Percentiles rank a stretch among this genome's conserved stretches.
phyloP scores from a whole-genome alignment of 2,113 vertebrate species.

The Rhipidura dahli region DNA sequence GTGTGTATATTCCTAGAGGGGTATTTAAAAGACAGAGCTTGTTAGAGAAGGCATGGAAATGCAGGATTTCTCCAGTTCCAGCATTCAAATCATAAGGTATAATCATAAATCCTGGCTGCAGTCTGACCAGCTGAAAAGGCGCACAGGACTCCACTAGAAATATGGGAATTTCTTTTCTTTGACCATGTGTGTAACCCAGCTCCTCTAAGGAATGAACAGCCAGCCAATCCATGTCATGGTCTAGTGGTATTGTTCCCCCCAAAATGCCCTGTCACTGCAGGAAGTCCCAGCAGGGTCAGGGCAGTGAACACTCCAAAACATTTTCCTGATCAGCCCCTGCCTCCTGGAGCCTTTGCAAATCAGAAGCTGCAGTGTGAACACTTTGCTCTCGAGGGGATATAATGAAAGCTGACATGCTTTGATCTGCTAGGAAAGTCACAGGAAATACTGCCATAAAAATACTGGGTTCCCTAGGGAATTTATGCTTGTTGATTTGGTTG shows the following conservation, averaged over 20 bases:
- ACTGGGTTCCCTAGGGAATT: not conserved
- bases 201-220: not conserved
- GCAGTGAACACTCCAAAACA: not conserved
- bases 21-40: slow-evolving; percentile 12
- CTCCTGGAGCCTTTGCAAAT: not conserved
- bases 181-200: not conserved
- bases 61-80: not conserved
- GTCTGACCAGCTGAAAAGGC: not conserved
- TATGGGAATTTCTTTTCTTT: not conserved
- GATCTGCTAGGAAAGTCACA: not conserved
- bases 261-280: accelerated
- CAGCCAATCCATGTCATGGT: accelerated
- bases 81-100: not conserved
- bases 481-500: not conserved
- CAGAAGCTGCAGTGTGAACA: not conserved
- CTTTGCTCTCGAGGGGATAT: not conserved
- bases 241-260: not conserved
- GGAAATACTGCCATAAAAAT: not conserved
- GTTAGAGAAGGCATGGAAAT: slow-evolving; percentile 17
- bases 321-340: not conserved
- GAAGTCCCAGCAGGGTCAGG: not conserved
- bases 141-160: not conserved
- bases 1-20: slow-evolving; percentile 29
- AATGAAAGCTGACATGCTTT: not conserved
- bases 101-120: slow-evolving; percentile 7